A percentile compares a stretch with the other conserved stretches of the same genome.
Conservation (phyloP, 2,888 invertebrate species). For the Plagodis dolabraria region DNA sequence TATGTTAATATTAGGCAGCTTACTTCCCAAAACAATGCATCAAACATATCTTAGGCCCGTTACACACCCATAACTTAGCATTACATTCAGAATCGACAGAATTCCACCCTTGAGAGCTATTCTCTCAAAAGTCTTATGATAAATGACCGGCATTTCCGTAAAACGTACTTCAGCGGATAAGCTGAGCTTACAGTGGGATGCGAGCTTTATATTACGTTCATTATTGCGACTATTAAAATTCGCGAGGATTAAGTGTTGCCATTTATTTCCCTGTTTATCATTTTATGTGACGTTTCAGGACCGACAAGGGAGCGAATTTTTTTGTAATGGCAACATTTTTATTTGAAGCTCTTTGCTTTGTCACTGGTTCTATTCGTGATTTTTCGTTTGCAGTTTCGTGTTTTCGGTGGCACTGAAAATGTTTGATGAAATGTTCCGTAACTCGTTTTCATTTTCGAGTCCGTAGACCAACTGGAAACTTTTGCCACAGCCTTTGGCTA, state of each 20-base stretch:
- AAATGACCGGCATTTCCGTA: constrained; percentile 23
- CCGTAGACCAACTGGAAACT: too few species aligned
- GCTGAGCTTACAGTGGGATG: constrained; percentile 7
- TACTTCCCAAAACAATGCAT: constrained; percentile 22
- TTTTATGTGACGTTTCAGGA: constrained; percentile 15
- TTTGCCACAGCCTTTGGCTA: too few species aligned
- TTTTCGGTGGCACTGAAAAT: too few species aligned
- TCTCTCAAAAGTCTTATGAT: constrained; percentile 24
- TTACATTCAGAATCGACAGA: constrained; percentile 26
- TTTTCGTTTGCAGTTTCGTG: background rate
- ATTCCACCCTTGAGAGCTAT: constrained; percentile 25
- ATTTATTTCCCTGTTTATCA: constrained; percentile 28
- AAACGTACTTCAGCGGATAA: constrained; percentile 26
- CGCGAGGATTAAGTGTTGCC: constrained; percentile 22
- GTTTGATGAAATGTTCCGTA: too few species aligned
- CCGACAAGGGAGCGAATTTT: background rate
- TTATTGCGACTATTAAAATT: constrained; percentile 26
- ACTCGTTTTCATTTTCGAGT: too few species aligned
- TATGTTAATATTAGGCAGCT: constrained; percentile 10
- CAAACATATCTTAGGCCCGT: constrained; percentile 14
- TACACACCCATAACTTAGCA: constrained; percentile 20
- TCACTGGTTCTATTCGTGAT: background rate
- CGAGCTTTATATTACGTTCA: constrained; percentile 23
- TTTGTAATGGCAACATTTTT: background rate
- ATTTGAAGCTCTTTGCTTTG: background rate